phyloP scores from a whole-genome alignment of 2,888 invertebrate genomes.

The Ophion slaviceki region DNA sequence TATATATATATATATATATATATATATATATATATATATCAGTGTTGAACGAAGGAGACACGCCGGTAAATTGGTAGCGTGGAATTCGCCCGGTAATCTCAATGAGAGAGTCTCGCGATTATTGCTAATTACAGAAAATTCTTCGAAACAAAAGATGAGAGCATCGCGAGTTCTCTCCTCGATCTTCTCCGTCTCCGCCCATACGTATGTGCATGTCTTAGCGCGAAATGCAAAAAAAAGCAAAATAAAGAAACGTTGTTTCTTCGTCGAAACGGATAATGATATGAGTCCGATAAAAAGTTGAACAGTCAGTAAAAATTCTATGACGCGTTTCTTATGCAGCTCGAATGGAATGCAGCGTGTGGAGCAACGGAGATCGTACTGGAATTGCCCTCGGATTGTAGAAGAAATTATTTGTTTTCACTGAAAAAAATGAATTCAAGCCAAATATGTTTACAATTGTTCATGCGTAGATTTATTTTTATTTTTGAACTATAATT shows the following conservation, averaged over 20 bases:
- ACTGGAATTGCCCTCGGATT: too few species aligned
- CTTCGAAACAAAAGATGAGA: conserved; percentile 60
- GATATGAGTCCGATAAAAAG: conserved; percentile 19
- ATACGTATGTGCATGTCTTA: background rate
- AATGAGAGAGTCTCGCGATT: conserved; percentile 65
- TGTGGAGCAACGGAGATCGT: background rate
- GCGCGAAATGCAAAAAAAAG: background rate
- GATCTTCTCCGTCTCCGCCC: conserved; percentile 27
- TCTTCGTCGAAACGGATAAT: conserved; percentile 39
- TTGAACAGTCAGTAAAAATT: conserved; percentile 6
- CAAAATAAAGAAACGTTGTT: conserved; percentile 31
- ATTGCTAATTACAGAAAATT: conserved; percentile 69
- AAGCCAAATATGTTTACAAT: too few species aligned
- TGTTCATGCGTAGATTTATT: too few species aligned
- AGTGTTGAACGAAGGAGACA: conserved; percentile 47
- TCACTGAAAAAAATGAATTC: too few species aligned
- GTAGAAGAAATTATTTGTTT: too few species aligned
- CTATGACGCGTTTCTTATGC: background rate
- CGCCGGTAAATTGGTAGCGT: conserved; percentile 65
- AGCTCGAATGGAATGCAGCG: conserved; percentile 1
- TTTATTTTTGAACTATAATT: too few species aligned
- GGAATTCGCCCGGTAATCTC: conserved; percentile 67
- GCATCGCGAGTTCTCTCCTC: conserved; percentile 11
- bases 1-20: conserved; percentile 4
- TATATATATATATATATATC: conserved; percentile 1